Evolutionary conservation across 1,140 invertebrate genomes (phyloP).

Genomic region (Drosophila watanabei): DNA sequence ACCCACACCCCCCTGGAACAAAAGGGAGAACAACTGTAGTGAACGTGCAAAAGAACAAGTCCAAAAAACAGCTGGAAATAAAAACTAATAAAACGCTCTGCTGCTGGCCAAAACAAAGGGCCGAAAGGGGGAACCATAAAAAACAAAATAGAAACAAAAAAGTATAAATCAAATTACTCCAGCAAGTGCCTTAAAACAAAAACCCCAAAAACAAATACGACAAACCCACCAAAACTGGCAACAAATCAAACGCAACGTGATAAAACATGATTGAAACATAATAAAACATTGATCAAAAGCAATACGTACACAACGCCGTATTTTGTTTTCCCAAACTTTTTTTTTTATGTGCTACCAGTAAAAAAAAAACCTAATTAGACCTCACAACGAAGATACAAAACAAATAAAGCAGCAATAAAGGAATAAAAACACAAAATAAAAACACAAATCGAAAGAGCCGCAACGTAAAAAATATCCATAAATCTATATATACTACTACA

Average conservation of each 20-base stretch:
- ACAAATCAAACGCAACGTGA: conserved; percentile 7
- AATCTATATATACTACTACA: conserved; percentile 47
- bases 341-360: conserved; percentile 18
- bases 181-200: conserved; percentile 58
- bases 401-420: conserved; percentile 5
- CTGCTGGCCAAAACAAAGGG: conserved; percentile 28
- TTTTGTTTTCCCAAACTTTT: conserved; percentile 6
- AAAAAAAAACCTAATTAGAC: conserved; percentile 24
- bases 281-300: conserved; percentile 17
- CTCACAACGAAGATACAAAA: background rate
- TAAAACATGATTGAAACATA: conserved; percentile 9
- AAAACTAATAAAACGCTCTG: conserved; percentile 24
- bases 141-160: conserved; percentile 19
- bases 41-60: conserved; percentile 30
- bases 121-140: conserved; percentile 11
- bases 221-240: conserved; percentile 15
- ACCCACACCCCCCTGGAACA: conserved; percentile 8
- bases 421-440: background rate
- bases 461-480: conserved; percentile 52
- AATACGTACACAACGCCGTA: background rate
- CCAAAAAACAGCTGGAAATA: conserved; percentile 46
- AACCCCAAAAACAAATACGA: background rate
- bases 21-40: conserved; percentile 26
- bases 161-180: conserved; percentile 19
- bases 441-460: conserved; percentile 11